phyloP scores from a whole-genome alignment of 2,888 invertebrate genomes.

The Acholoe squamosa region DNA sequence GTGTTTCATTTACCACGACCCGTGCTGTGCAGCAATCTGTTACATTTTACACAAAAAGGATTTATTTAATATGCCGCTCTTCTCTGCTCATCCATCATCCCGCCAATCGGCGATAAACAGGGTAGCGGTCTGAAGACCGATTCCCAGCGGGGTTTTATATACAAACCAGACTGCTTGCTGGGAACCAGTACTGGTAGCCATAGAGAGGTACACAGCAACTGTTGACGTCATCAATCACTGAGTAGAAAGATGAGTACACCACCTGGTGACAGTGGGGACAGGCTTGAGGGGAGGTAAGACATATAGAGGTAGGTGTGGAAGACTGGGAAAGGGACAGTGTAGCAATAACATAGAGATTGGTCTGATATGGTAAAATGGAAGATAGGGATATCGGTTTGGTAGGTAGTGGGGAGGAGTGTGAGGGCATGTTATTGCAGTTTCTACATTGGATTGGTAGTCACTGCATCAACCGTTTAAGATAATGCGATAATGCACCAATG shows the following conservation, averaged over 20 bases:
- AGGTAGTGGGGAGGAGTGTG: no score
- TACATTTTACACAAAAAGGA: not conserved
- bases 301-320: not conserved
- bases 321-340: not conserved
- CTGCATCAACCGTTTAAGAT: no score
- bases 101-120: not conserved
- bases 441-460: no score
- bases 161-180: not conserved
- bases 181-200: not conserved
- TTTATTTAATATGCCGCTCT: conserved; percentile 20
- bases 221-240: conserved; percentile 33
- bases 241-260: conserved; percentile 11
- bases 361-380: not conserved
- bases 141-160: conserved; percentile 15
- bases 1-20: not conserved
- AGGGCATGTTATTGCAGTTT: no score
- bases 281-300: not conserved
- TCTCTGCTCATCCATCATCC: not conserved
- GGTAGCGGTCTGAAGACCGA: not conserved
- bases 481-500: no score
- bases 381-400: no score
- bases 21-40: not conserved
- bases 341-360: not conserved
- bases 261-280: not conserved
- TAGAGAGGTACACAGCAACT: not conserved